phyloP scores from a whole-genome alignment of 2,113 vertebrate species.

The Dicerorhinus sumatrensis region DNA sequence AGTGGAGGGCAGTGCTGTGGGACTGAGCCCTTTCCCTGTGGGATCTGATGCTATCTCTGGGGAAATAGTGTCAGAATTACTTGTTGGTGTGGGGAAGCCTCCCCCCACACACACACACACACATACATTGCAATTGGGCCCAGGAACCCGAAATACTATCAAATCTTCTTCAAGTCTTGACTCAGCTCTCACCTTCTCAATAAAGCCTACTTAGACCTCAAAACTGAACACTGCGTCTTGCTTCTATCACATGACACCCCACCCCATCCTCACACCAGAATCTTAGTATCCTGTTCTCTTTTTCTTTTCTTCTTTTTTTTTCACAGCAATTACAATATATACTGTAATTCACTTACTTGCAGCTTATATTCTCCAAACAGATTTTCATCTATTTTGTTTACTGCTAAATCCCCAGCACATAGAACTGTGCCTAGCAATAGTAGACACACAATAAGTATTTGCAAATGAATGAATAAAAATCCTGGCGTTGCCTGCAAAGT shows the following conservation, averaged over 20 bases:
- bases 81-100: no score
- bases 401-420: background rate
- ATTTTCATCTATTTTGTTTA: background rate
- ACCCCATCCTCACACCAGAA: background rate
- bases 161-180: background rate
- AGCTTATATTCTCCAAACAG: background rate
- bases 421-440: background rate
- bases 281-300: background rate
- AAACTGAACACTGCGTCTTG: fast-evolving
- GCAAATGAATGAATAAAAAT: background rate
- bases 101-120: no score
- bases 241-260: background rate
- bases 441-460: background rate
- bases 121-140: background rate
- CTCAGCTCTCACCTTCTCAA: background rate
- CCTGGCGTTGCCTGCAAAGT: background rate
- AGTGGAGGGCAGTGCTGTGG: no score
- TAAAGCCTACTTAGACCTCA: background rate
- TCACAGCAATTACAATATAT: background rate
- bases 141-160: background rate
- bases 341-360: background rate
- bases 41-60: no score
- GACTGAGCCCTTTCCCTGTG: no score
- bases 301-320: background rate
- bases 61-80: no score